Evolutionary conservation across 2,113 vertebrate species (phyloP).

Genomic region (Vombatus ursinus): DNA sequence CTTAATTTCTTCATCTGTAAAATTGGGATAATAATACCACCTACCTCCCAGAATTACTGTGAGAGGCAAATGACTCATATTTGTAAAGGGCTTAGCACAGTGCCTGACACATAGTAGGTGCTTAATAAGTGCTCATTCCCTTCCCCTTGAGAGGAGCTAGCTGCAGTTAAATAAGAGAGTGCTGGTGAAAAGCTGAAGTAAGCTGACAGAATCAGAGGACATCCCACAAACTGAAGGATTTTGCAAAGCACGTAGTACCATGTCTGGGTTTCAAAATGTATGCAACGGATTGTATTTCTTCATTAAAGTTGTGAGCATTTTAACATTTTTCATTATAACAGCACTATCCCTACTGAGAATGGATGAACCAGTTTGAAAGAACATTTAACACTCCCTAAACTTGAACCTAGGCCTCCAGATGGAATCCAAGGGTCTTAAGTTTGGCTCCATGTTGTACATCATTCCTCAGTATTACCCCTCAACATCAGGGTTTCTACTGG

Average conservation of each 20-base stretch:
- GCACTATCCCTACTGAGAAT: slow-evolving; percentile 1
- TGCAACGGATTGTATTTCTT: slow-evolving; percentile 32
- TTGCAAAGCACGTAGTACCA: slow-evolving; percentile 22
- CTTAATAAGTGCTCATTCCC: neutral
- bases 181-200: slow-evolving; percentile 29
- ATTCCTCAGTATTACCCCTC: neutral
- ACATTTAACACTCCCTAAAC: neutral
- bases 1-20: neutral
- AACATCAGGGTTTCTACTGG: slow-evolving; percentile 23
- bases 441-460: neutral
- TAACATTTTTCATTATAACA: slow-evolving; percentile 29
- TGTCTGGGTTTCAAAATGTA: slow-evolving; percentile 38
- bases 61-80: neutral
- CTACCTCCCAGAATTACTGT: neutral
- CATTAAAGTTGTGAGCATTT: slow-evolving; percentile 59
- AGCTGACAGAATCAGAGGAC: neutral
- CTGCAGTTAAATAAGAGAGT: slow-evolving; percentile 41
- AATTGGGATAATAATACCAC: neutral
- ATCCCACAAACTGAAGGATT: slow-evolving; percentile 18
- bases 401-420: neutral
- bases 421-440: slow-evolving; percentile 13
- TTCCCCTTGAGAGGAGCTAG: slow-evolving; percentile 15
- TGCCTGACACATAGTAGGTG: neutral
- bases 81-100: neutral
- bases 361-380: neutral